Base-by-base conservation (phyloP, 2,113 vertebrate genomes). In the Megaleporinus macrocephalus region DNA sequence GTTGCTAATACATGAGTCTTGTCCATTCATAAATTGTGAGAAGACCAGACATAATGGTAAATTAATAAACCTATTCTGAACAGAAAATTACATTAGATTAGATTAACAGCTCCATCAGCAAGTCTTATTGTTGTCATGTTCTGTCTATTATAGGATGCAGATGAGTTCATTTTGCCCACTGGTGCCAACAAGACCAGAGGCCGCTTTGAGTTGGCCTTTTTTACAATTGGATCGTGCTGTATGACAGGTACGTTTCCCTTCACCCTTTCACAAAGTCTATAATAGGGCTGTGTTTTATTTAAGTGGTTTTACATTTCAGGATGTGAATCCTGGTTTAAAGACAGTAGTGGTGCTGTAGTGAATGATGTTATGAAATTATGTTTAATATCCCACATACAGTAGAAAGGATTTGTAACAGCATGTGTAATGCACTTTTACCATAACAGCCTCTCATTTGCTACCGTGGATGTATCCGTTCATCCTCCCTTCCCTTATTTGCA, bases 131-230 rank as follows among this genome's bases (percentile, higher is more conserved):
- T 18, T 51, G 15, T 71, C 22, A 26, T 18, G 7, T 22, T 20
- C 53, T 55, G 53, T 79, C 41, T 71, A 51, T 53, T 89, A 47
- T 80, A 97, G 96, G 96, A 96, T 82, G 92, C 92, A 73, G 96
- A 97, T 85, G 95, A 96, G 73, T 96, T 96, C 89, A 96, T 97
- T 91, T 91, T 97, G 86, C 95, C 96, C 27, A 96, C 95, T 36
- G 96, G 95, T 89, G 95, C 96, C 79, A 96, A 94, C 88, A 97
- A 96, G 90, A 96, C 95, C 15, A 93, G 95, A 71, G 96, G 96
- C 66, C 93, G 95, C 73, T 97, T 97, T 89, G 95, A 97, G 84
- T 86, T 97, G 80, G 96, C 96, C 1, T 96, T 97, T 87, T 96
- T 97, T 83, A 97, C 96, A 24, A 97, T 97, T 84, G 96, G 96